Base-by-base conservation (phyloP, 2,888 invertebrate species). In the Glaucopsyche alexis region DNA sequence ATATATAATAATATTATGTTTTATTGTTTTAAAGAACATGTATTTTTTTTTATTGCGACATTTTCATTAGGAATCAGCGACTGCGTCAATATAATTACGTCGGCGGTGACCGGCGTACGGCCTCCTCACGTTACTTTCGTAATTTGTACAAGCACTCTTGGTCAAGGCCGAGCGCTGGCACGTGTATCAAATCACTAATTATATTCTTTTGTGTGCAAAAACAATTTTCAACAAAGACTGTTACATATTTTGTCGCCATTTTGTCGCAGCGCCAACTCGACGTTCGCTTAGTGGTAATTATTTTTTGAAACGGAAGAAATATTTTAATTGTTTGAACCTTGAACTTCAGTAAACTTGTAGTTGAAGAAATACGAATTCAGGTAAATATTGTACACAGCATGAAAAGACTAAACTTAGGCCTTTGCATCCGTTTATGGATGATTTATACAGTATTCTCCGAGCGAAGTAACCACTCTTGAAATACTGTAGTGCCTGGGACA, bases 181-280 rank as follows among this genome's bases (percentile, higher is more conserved):
- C 60, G 60, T 60, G 60, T 60, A 60, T 29, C 60, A 60, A 60
- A 60, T 60, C 60, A 60, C 60, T 60, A 60, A 60, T 60, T 60
- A 60, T 60, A 38, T 60, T 60, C 60, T 29, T 60, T 60, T 60
- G 13, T 47, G 4, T 60, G 60, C 60, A 60, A 38, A 13, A 60
- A 60, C 60, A 60, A 38, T 60, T 60, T 60, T 60, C 29, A 29
- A 60, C 60, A 60, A 60, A 38, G 29, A 7, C 29, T 38, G 29
- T 60, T 38, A 60, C 60, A 60, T 60, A 14, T 60, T 60, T 38
- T 38, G 60, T 29, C 60, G 29, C 60, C 29, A 60, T 60, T 60
- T 60, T 60, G 60, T 60, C 60, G 19, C 29, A 13, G 5, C 55
- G 55, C 29, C 60, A 60, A 29, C 60, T 38, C 29, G 60, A 60